Percentiles rank a stretch among this genome's conserved stretches.
Conservation (phyloP, 2,888 invertebrate genomes). For the Lutraria lutraria region DNA sequence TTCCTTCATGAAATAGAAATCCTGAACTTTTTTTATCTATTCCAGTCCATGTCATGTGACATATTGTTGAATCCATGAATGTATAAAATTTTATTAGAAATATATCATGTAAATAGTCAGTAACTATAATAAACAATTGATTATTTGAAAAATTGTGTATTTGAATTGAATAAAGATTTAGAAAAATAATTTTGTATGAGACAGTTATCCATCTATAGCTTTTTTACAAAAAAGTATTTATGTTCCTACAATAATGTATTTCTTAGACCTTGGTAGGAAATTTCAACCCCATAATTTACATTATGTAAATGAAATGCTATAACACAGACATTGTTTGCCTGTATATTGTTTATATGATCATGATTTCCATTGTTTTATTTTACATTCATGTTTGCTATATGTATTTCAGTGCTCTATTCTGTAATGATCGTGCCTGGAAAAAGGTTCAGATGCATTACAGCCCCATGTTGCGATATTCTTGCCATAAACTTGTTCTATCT, state of each 20-base stretch:
- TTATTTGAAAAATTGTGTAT: too few species aligned
- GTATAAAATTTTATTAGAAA: too few species aligned
- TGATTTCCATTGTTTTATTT: conserved; percentile 15
- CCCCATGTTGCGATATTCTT: neutral
- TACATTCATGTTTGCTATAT: neutral
- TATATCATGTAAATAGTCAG: too few species aligned
- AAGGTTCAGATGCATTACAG: neutral
- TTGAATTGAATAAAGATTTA: too few species aligned
- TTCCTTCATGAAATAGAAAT: neutral
- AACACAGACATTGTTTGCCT: neutral
- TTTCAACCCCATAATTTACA: conserved; percentile 15
- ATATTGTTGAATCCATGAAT: neutral
- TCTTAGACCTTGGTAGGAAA: neutral
- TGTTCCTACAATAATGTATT: neutral
- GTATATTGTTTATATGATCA: conserved; percentile 7
- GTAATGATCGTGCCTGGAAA: neutral
- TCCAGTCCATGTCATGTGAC: neutral
- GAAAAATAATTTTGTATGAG: neutral
- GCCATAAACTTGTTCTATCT: neutral
- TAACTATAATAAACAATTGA: too few species aligned
- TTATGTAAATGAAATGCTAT: neutral
- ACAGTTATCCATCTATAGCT: neutral
- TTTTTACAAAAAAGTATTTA: neutral
- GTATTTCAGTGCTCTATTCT: neutral
- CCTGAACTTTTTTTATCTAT: neutral